Conservation (phyloP, 2,797 vertebrate species). For the Enteromius argenteus region DNA sequence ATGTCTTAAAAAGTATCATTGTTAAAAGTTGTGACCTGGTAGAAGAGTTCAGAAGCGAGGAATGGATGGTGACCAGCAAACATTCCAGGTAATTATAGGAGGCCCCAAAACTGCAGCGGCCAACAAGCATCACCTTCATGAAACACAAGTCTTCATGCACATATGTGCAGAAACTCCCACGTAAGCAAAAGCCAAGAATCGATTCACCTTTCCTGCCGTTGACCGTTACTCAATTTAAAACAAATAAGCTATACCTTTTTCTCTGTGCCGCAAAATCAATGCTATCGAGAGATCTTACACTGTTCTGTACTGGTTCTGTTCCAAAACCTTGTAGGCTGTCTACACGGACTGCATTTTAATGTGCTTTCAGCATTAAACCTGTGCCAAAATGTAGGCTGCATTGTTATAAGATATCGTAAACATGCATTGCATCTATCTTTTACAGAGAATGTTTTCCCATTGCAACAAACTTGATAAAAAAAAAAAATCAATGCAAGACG, state of each 20-base stretch:
- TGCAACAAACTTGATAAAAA: background rate
- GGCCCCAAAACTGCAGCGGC: conserved; percentile 27
- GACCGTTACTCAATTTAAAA: conserved; percentile 5
- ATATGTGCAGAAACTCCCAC: background rate
- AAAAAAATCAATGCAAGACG: background rate
- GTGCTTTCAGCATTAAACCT: background rate
- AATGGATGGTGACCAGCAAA: conserved; percentile 21
- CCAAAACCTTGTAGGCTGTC: background rate
- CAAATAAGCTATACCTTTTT: background rate
- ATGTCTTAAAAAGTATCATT: conserved; percentile 18
- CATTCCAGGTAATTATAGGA: conserved; percentile 46
- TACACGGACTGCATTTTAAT: background rate
- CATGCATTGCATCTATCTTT: background rate
- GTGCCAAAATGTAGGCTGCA: background rate
- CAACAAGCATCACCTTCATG: conserved; percentile 39
- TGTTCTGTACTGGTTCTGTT: background rate
- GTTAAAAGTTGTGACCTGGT: conserved; percentile 14
- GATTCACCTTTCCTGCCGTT: background rate
- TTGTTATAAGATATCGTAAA: background rate
- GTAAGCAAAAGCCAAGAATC: background rate
- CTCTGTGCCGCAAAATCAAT: background rate
- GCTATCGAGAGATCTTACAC: conserved; percentile 7
- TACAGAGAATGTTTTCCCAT: background rate
- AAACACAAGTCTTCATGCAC: background rate
- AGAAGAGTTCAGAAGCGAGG: conserved; percentile 12